Conservation (phyloP, 2,113 vertebrate species). For the Notothenia coriiceps region DNA sequence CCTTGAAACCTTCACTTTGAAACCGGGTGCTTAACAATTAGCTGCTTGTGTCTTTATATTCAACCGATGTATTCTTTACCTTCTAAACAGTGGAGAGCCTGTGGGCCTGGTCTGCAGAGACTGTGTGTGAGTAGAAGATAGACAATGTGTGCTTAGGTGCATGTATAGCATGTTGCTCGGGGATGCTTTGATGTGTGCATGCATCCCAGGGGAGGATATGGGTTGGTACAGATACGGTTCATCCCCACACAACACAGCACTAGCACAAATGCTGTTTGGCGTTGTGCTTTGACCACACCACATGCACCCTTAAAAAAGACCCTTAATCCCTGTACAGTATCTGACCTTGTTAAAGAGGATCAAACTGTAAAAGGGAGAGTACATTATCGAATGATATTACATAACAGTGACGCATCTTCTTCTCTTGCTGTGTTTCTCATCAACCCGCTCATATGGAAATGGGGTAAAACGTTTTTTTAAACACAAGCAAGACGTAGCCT, state of each 20-base stretch:
- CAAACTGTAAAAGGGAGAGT: background rate
- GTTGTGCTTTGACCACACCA: too few relatives aligned
- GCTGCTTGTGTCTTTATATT: conserved; percentile 16
- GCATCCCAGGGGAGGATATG: conserved; percentile 34
- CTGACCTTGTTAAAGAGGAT: conserved; percentile 23
- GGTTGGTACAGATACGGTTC: conserved; percentile 35
- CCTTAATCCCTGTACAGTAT: conserved; percentile 7
- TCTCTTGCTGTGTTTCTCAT: background rate
- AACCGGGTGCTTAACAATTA: conserved; percentile 21
- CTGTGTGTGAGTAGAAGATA: conserved; percentile 25
- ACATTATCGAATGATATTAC: conserved; percentile 23
- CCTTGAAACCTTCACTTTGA: conserved; percentile 1
- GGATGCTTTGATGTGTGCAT: conserved; percentile 46
- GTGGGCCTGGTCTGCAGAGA: conserved; percentile 2
- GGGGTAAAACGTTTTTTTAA: background rate
- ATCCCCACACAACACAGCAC: background rate
- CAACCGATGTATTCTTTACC: conserved; percentile 36
- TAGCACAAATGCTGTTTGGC: too few relatives aligned
- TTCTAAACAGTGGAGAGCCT: conserved; percentile 42
- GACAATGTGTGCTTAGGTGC: conserved; percentile 35
- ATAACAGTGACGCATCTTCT: conserved; percentile 32
- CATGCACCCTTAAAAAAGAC: background rate
- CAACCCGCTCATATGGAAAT: background rate
- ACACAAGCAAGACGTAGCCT: conserved; percentile 52
- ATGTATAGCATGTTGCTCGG: background rate